These are phyloP conservation scores for Eptatretus burgeri DNA, from an alignment of 2,113 vertebrate species.

Conservation along the genomic window DNA sequence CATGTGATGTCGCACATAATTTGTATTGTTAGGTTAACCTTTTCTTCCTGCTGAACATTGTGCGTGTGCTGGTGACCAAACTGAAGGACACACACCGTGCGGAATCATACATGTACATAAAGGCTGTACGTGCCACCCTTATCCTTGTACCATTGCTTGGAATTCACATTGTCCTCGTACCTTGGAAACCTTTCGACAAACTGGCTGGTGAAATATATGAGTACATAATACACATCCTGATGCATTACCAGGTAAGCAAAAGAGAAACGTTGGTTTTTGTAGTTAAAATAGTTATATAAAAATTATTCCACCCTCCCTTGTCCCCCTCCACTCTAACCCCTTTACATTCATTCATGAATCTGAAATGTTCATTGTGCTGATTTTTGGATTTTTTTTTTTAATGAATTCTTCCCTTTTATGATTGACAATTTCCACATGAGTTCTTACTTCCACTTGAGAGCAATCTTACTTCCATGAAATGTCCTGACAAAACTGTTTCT, in stretches of 20 bases:
- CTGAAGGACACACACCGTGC: constrained; percentile 49
- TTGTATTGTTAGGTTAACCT: constrained; percentile 40
- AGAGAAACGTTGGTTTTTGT: not conserved
- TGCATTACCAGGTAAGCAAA: constrained; percentile 70
- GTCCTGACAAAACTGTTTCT: too few relatives aligned
- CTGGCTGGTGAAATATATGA: constrained; percentile 67
- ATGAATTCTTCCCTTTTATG: not conserved
- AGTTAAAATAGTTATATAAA: not conserved
- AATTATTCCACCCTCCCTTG: not conserved
- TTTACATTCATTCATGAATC: not conserved
- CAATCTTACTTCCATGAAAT: too few relatives aligned
- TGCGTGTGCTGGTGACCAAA: constrained; percentile 70
- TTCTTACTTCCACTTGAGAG: too few relatives aligned
- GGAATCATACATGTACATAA: constrained; percentile 89
- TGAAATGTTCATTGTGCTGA: not conserved
- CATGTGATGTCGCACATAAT: too few relatives aligned
- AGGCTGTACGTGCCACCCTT: constrained; percentile 71
- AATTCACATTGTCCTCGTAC: constrained; percentile 76
- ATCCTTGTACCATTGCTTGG: constrained; percentile 77
- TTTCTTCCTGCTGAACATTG: constrained; percentile 84
- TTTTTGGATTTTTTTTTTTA: not conserved
- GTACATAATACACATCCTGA: constrained; percentile 75
- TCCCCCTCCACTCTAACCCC: not conserved
- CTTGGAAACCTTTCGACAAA: constrained; percentile 70
- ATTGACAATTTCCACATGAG: not conserved